These are phyloP conservation scores for Lithobates pipiens DNA, from an alignment of 2,797 vertebrate species.

Conservation along the genomic window DNA sequence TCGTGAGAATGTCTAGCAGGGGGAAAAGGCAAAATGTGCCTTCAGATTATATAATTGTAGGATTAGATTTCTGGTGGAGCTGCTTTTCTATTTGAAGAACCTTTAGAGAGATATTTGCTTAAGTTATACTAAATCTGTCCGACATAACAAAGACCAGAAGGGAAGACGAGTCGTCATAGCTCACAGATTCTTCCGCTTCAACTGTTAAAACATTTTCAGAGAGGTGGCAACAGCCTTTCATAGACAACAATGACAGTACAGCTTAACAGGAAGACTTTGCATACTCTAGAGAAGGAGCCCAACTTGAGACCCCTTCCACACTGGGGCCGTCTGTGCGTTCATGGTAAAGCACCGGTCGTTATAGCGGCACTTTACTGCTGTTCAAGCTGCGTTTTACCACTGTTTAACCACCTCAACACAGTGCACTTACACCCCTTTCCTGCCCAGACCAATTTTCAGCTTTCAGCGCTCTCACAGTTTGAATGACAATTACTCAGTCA, in stretches of 20 bases:
- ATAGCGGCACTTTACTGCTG: no score
- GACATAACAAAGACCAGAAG: conserved; percentile 39
- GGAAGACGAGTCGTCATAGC: neutral
- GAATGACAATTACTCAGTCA: no score
- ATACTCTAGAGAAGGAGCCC: neutral
- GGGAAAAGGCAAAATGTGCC: conserved; percentile 15
- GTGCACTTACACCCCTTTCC: no score
- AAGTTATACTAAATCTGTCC: conserved; percentile 16
- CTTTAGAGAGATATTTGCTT: neutral
- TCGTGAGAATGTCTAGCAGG: conserved; percentile 48
- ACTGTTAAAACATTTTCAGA: conserved; percentile 3
- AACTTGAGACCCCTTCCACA: neutral
- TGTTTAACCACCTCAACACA: no score
- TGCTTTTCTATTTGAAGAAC: conserved; percentile 39
- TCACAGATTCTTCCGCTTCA: neutral
- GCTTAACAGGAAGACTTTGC: neutral
- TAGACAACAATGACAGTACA: neutral
- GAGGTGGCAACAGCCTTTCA: conserved; percentile 14
- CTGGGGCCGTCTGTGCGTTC: no score
- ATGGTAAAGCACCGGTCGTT: no score
- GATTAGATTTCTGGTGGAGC: conserved; percentile 59
- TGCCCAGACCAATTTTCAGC: no score
- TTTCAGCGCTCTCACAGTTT: no score
- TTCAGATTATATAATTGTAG: conserved; percentile 56
- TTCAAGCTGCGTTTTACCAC: no score